phyloP scores from a whole-genome alignment of 2,797 vertebrate genomes.

The Morelia viridis region DNA sequence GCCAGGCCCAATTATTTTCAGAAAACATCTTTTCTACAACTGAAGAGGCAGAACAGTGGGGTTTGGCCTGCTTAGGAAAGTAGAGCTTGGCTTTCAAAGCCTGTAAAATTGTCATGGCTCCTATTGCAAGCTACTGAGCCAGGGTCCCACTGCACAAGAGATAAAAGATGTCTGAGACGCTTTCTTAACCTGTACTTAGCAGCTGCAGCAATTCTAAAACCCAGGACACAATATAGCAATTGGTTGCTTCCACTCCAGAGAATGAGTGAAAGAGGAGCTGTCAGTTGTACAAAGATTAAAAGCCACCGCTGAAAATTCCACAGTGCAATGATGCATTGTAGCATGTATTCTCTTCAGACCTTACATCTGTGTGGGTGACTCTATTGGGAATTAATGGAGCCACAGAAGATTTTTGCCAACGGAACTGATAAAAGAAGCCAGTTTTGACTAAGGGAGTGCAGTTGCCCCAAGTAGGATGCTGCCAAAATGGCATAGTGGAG shows the following conservation, averaged over 20 bases:
- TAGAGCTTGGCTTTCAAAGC: constrained; percentile 46
- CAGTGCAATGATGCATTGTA: constrained; percentile 14
- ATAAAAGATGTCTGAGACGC: constrained; percentile 11
- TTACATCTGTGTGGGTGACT: constrained; percentile 30
- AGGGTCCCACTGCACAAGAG: neutral
- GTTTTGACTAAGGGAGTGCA: neutral
- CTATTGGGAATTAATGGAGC: constrained; percentile 4
- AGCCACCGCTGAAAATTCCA: constrained; percentile 24
- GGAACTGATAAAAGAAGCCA: constrained; percentile 24
- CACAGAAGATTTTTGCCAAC: neutral
- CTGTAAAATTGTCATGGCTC: constrained; percentile 49
- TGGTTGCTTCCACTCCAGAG: constrained; percentile 28
- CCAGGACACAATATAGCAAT: constrained; percentile 23
- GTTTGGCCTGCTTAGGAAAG: constrained; percentile 62
- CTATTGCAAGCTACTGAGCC: constrained; percentile 25
- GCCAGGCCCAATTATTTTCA: constrained; percentile 79
- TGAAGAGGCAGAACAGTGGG: constrained; percentile 66
- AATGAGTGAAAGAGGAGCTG: constrained; percentile 38
- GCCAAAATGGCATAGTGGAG: neutral
- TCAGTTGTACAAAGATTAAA: constrained; percentile 15
- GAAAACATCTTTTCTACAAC: constrained; percentile 72
- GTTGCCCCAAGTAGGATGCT: neutral
- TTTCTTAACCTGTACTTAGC: constrained; percentile 41
- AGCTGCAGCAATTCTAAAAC: constrained; percentile 19
- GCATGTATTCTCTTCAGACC: constrained; percentile 23